phyloP scores from a whole-genome alignment of 2,113 vertebrate genomes.

The Lagenorhynchus albirostris region DNA sequence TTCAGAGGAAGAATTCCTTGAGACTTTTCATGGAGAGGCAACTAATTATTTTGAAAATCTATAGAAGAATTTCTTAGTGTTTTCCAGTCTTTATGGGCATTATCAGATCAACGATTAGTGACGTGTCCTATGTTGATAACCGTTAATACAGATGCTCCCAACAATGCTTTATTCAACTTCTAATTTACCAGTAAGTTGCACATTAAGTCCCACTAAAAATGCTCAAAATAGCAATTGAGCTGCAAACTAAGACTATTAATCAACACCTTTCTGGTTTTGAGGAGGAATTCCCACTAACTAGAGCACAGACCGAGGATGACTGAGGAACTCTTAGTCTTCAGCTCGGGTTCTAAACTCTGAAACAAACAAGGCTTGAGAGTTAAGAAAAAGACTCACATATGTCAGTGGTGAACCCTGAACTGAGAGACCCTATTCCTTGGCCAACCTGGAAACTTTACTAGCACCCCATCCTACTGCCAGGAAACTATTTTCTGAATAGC shows the following conservation, averaged over 20 bases:
- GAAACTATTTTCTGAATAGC: background rate
- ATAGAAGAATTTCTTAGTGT: background rate
- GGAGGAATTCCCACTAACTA: background rate
- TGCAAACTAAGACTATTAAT: background rate
- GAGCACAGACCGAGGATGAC: background rate
- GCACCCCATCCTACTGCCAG: rapidly evolving
- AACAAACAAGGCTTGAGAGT: background rate
- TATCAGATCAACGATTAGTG: background rate
- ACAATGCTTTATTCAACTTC: background rate
- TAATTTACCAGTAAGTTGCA: background rate
- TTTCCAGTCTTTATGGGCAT: background rate
- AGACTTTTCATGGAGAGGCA: background rate
- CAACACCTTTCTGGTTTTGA: background rate
- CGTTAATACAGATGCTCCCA: background rate
- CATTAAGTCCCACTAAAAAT: background rate
- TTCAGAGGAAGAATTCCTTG: background rate
- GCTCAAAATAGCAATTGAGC: background rate
- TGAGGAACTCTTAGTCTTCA: background rate
- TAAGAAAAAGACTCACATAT: background rate
- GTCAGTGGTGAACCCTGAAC: background rate
- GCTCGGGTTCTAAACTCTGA: background rate
- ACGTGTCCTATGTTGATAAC: background rate
- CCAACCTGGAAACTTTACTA: background rate
- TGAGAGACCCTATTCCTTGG: background rate
- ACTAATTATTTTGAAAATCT: background rate